Evolutionary conservation across 2,113 vertebrate species (phyloP).

Genomic region (Pelvicachromis taeniatus): DNA sequence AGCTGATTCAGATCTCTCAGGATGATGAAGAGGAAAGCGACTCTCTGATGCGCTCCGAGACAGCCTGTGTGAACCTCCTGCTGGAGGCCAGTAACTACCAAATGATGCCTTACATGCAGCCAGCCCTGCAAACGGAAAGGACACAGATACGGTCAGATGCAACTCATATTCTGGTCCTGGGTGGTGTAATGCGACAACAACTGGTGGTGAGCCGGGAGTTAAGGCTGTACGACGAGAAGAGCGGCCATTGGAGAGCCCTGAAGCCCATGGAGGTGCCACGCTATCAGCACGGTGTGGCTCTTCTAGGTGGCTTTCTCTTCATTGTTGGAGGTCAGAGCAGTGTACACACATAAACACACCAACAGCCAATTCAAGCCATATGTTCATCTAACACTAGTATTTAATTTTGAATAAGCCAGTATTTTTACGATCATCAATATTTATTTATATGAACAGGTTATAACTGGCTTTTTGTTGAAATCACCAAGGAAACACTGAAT

Average conservation of each 20-base stretch:
- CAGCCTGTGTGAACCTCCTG: constrained; percentile 77
- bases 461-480: neutral
- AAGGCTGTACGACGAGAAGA: constrained; percentile 71
- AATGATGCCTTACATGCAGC: constrained; percentile 82
- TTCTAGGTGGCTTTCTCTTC: constrained; percentile 78
- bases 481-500: neutral
- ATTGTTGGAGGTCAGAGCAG: constrained; percentile 75
- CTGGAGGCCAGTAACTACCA: constrained; percentile 83
- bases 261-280: constrained; percentile 77
- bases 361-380: neutral
- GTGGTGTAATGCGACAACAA: constrained; percentile 80
- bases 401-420: neutral
- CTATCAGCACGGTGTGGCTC: constrained; percentile 79
- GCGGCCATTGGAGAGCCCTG: constrained; percentile 69
- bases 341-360: neutral
- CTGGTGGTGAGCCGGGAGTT: constrained; percentile 79
- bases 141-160: constrained; percentile 74
- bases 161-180: constrained; percentile 74
- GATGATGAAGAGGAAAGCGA: constrained; percentile 53
- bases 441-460: neutral
- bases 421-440: neutral
- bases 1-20: constrained; percentile 79
- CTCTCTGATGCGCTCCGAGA: constrained; percentile 71
- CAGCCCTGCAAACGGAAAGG: constrained; percentile 74
- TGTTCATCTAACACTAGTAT: neutral